phyloP scores from a whole-genome alignment of 2,113 vertebrate species.

The Bos indicus region DNA sequence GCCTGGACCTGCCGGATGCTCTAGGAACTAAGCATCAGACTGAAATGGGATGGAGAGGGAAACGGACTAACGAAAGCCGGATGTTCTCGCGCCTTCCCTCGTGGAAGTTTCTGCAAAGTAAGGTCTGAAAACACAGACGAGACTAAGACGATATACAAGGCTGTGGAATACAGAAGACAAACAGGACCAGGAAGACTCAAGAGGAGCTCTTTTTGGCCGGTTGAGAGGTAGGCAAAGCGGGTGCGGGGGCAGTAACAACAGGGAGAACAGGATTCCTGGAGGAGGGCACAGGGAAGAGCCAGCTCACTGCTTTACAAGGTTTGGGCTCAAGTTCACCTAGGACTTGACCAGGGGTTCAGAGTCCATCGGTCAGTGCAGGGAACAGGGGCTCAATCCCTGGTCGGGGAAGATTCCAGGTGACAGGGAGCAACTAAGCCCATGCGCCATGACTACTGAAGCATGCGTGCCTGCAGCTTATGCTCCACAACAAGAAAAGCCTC shows the following conservation, averaged over 20 bases:
- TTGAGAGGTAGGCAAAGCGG: not conserved
- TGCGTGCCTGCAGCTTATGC: not conserved
- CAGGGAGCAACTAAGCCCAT: rapidly evolving
- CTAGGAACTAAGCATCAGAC: not conserved
- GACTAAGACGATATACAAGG: not conserved
- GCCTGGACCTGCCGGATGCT: not conserved
- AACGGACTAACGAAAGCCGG: rapidly evolving
- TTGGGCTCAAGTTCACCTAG: not conserved
- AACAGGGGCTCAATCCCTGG: not conserved
- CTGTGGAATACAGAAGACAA: not conserved
- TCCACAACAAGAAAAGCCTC: not conserved
- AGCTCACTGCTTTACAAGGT: not conserved
- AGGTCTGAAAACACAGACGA: not conserved
- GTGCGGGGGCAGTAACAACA: rapidly evolving
- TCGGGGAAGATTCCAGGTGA: not conserved
- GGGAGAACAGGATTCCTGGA: not conserved
- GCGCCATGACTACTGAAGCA: not conserved
- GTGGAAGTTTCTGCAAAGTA: not conserved
- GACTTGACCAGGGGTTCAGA: not conserved
- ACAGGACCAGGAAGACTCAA: not conserved
- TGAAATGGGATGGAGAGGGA: not conserved
- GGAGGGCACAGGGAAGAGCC: not conserved
- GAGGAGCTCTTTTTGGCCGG: not conserved
- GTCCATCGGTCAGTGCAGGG: not conserved
- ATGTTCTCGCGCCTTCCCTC: not conserved